Base-by-base conservation (phyloP, 2,888 invertebrate species). In the Idaea dimidiata region DNA sequence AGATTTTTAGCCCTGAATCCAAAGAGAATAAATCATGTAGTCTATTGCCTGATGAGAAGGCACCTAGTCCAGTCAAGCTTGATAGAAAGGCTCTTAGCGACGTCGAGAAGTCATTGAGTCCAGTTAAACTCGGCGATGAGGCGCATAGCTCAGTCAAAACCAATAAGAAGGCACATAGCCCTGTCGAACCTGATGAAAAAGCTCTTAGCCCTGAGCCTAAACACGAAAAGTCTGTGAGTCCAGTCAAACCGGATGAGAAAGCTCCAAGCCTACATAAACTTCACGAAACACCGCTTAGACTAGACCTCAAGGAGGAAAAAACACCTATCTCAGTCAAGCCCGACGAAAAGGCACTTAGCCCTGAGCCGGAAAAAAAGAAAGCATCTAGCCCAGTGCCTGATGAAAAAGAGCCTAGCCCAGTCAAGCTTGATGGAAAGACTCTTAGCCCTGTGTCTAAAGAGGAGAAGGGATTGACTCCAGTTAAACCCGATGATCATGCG, bases 271-370 rank as follows among this genome's bases (percentile, higher is more conserved):
- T 33, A 10, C 6, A 57, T 7, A 60, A 58, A 0, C 32, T 17
- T 16, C 65, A 71, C 16, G 54, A 18, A 0, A 58, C 67, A 16
- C 43, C 59, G 18, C 54, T 53, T 1, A 62, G 59, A 6, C 60
- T 62, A 0, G 59, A 62, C 6, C 65, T 60, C 54, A 60, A 64
- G 14, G 18, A 60, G 6, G 62, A 64, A n/a, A n/a, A 60, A 5
- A 31, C n/a, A 10, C 33, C n/a, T 0, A 62, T 58, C 10, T 56
- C 57, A 10, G 14, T 60, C 0, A 57, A 66, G 6, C n/a, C 6
- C 8, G 66, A 69, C 2, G 63, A n/a, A 33, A 60, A 6, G 18
- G 60, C 5, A 72, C 7, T 14, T 1, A 69, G 66, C n/a, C 60
- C 66, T 61, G 6, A 68, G 17, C 63, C 59, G 16, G 17, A 16